Evolutionary conservation across 1,140 invertebrate species (phyloP).

Genomic region (Drosophila sproati): DNA sequence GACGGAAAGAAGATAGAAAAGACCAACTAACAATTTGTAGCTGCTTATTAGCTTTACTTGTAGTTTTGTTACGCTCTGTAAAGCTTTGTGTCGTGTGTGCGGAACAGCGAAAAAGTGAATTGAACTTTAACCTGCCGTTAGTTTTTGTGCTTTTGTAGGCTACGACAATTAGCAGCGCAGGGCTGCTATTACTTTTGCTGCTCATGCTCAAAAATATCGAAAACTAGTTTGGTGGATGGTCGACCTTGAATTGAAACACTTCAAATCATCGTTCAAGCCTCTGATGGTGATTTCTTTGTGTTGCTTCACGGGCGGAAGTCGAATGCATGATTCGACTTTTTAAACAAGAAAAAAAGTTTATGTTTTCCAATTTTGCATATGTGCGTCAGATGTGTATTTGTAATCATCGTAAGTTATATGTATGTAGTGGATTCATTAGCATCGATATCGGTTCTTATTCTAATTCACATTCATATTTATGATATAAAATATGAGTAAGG

Average conservation of each 20-base stretch:
- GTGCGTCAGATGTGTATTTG: slow-evolving; percentile 27
- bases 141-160: slow-evolving; percentile 15
- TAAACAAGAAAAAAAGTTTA: not conserved
- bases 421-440: not conserved
- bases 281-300: slow-evolving; percentile 27
- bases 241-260: slow-evolving; percentile 62
- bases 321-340: slow-evolving; percentile 19
- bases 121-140: slow-evolving; percentile 57
- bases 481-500: slow-evolving; percentile 56
- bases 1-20: not conserved
- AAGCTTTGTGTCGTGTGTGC: slow-evolving; percentile 6
- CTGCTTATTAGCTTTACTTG: not conserved
- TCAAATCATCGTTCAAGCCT: not conserved
- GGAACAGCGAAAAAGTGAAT: slow-evolving; percentile 30
- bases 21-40: not conserved
- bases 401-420: too few relatives aligned
- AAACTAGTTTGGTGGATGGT: slow-evolving; percentile 60
- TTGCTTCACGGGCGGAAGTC: slow-evolving; percentile 34
- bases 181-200: slow-evolving; percentile 1
- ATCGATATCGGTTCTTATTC: not conserved
- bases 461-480: slow-evolving; percentile 48
- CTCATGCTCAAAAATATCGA: slow-evolving; percentile 22
- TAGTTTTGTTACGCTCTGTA: slow-evolving; percentile 15
- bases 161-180: slow-evolving; percentile 14
- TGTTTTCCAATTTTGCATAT: slow-evolving; percentile 21